Conservation (phyloP, 2,113 vertebrate species). For the Brachirus orientalis region DNA sequence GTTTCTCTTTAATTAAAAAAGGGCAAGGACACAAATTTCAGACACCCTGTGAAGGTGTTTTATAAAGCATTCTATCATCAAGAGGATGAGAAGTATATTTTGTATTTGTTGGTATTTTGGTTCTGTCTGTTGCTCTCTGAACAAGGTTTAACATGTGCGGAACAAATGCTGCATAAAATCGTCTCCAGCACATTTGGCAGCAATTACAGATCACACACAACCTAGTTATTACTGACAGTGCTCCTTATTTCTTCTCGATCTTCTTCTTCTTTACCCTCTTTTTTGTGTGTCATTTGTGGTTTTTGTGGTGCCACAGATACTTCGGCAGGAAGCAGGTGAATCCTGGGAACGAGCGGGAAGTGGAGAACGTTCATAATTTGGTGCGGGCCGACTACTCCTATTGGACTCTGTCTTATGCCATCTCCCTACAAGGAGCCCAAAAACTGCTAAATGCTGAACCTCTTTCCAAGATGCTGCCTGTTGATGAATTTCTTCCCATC, state of each 20-base stretch:
- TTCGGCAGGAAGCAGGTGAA: conserved; percentile 96
- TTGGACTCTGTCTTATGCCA: conserved; percentile 93
- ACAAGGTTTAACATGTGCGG: conserved; percentile 20
- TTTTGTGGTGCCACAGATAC: conserved; percentile 81
- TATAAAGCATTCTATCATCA: background rate
- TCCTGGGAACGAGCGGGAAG: conserved; percentile 79
- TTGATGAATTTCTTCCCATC: conserved; percentile 97
- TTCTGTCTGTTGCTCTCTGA: background rate
- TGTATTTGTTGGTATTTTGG: background rate
- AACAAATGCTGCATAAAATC: conserved; percentile 20
- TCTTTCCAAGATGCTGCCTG: conserved; percentile 92
- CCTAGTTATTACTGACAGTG: background rate
- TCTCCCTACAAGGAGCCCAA: conserved; percentile 88
- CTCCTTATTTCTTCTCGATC: background rate
- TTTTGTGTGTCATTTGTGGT: background rate
- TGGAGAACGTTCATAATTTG: conserved; percentile 86
- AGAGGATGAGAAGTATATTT: background rate
- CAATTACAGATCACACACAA: conserved; percentile 1
- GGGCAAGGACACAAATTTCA: background rate
- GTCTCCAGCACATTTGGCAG: background rate
- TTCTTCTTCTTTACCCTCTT: background rate
- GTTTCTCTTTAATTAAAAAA: background rate
- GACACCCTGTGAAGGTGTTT: too few relatives aligned
- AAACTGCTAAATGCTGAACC: conserved; percentile 91
- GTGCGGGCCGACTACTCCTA: conserved; percentile 91